Base-by-base conservation (phyloP, 1,140 invertebrate genomes). In the Lepidotrigona ventralis region DNA sequence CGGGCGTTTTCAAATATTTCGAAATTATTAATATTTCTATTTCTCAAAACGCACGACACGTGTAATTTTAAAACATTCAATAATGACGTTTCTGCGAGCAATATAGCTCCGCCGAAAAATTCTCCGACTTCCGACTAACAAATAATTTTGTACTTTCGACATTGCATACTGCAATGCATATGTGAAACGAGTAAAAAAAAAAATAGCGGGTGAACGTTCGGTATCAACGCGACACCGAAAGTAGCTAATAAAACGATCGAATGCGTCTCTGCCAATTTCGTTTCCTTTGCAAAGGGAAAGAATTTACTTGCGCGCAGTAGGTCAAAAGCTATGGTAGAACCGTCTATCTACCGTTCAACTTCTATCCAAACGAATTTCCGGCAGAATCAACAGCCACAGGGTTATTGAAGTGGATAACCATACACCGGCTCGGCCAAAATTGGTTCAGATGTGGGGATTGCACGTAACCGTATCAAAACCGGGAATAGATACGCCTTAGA, bases 341-440 rank as follows among this genome's bases (percentile, higher is more conserved):
- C 58, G 12, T 46, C 6, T 2, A n/a, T 64, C 29, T 17, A 51
- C 26, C 39, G 53, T 63, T n/a, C 14, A 63, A 63, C 26, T 46
- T 76, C 60, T 64, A 63, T 64, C 46, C 26, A 53, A 64, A 64
- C 39, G 39, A 68, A 66, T 77, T 77, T 77, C 63, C 26, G 9
- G 26, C 23, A 54, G 63, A 77, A 75, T 66, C 75, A 77, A 66
- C 63, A 77, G 26, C 63, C 60, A 77, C 26, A 26, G 63, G 63
- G 26, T 66, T 53, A 77, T 54, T 66, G 26, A 29, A 23, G 75
- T 21, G 11, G 26, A 39, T n/a, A 46, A 53, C 23, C 21, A 26
- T 76, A 51, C 74, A 51, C 23, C 19, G 58, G n/a, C 64, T 64
- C 74, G 29, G 11, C 8, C 12, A 29, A 58, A 80, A 64, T 51